Conservation (phyloP, 2,888 invertebrate species). For the Orthonychiurus folsomi region DNA sequence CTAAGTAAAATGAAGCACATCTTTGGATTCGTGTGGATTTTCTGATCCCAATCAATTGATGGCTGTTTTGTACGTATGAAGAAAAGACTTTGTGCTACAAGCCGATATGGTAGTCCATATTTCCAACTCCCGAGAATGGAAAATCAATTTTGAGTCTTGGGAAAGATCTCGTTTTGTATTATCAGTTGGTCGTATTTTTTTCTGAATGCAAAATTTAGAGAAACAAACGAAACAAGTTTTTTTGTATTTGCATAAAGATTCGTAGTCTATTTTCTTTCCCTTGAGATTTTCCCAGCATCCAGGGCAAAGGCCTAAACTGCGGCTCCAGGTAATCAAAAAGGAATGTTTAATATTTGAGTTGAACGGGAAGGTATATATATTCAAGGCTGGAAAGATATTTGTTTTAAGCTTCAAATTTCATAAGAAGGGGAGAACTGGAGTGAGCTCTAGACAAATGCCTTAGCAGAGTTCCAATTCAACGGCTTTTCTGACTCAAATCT, state of each 20-base stretch:
- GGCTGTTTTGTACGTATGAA: background rate
- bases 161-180: background rate
- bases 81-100: background rate
- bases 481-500: too few species aligned
- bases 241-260: background rate
- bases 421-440: too few species aligned
- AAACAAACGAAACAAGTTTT: background rate
- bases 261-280: background rate
- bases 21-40: background rate
- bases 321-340: slow-evolving; percentile 8
- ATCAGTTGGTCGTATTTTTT: too few species aligned
- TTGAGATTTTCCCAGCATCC: too few species aligned
- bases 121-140: background rate
- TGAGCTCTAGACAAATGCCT: too few species aligned
- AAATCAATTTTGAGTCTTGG: background rate
- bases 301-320: too few species aligned
- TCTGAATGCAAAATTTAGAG: background rate
- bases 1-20: background rate
- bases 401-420: background rate
- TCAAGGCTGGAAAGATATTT: background rate
- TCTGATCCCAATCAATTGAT: background rate
- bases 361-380: background rate
- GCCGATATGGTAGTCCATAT: background rate
- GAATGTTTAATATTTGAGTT: slow-evolving; percentile 4
- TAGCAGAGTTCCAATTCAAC: too few species aligned